Evolutionary conservation across 2,113 vertebrate genomes (phyloP).

Genomic region (Salvelinus namaycush): DNA sequence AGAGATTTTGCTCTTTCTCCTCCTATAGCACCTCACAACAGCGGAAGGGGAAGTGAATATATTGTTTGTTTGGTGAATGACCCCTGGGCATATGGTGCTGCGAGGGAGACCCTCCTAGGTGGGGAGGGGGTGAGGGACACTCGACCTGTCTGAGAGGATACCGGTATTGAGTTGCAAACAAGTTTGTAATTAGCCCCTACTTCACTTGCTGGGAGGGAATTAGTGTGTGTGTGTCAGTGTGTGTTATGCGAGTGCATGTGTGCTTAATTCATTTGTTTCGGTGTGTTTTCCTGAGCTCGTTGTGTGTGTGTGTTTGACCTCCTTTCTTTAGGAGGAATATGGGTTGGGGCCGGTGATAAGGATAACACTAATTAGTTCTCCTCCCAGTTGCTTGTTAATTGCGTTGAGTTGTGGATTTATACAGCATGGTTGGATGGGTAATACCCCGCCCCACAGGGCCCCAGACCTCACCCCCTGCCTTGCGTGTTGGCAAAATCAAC

Average conservation of each 20-base stretch:
- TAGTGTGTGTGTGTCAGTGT: conserved; percentile 31
- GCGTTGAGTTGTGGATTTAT: conserved; percentile 73
- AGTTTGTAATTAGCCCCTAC: conserved; percentile 75
- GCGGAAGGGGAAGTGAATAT: conserved; percentile 40
- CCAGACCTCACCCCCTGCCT: conserved; percentile 37
- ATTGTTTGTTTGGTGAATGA: conserved; percentile 31
- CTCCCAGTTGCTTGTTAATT: conserved; percentile 80
- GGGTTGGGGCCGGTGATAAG: conserved; percentile 66
- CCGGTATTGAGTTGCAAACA: conserved; percentile 75
- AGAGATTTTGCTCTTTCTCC: conserved; percentile 39
- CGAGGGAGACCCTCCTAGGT: background rate
- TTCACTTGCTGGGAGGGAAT: conserved; percentile 71
- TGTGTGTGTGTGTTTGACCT: conserved; percentile 57
- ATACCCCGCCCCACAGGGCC: conserved; percentile 38
- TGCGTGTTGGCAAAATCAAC: conserved; percentile 70
- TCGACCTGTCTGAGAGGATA: conserved; percentile 65
- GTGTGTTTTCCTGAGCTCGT: conserved; percentile 38
- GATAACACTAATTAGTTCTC: conserved; percentile 82
- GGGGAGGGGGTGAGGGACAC: conserved; percentile 25
- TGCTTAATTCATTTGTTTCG: conserved; percentile 22
- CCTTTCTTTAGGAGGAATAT: conserved; percentile 68
- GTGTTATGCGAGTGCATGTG: conserved; percentile 30
- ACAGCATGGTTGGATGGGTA: conserved; percentile 57
- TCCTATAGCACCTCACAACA: conserved; percentile 13
- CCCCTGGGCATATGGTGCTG: conserved; percentile 4